Evolutionary conservation across 2,797 vertebrate species (phyloP), one percentile per base, ranked within the genome.

Genomic region (Pteronotus mesoamericanus): DNA sequence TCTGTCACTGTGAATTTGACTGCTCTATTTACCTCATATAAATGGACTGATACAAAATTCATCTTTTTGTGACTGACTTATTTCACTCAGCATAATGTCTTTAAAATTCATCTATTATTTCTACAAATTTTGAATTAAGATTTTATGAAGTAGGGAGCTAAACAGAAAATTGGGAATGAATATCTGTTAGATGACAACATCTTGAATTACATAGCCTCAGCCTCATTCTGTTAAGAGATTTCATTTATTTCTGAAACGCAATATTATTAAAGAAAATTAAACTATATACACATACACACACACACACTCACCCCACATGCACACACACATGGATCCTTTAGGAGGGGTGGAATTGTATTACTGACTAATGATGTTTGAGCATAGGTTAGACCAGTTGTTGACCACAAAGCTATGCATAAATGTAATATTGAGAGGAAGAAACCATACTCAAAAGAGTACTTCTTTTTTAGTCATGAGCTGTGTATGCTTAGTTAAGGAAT

Each of bases 201-300:
- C 37, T 94, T 90, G 37, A 94, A 86, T 88, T 94, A 68, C 26
- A 69, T 57, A 85, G 42, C 55, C 34, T 95, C 75, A 85, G 42
- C 55, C 34, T 95, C 75, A 37, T 92, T 89, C 46, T 93, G 68
- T 79, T 64, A 80, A 89, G 42, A 61, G n/a, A 94, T n/a, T 95
- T 26, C 8, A 74, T 59, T 93, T 89, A 69, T 93, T 95, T 92
- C 53, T 86, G 59, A 74, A 91, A 29, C 9, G 29, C 39, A 44
- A 24, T n/a, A 44, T 91, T 97, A 74, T 88, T 95, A 95, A 96
- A 71, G 37, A 82, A 14, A 9, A 59, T 86, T 69, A 39, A 37
- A 11, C 37, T 21, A 3, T 34, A 34, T 19, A 19, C 5, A 61
- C 18, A 64, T 18, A n/a, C 14, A 16, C 18, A 53, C 61, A 61